These are phyloP conservation scores for Augiades crinisus DNA, from an alignment of 2,888 invertebrate species.

Conservation along the genomic window DNA sequence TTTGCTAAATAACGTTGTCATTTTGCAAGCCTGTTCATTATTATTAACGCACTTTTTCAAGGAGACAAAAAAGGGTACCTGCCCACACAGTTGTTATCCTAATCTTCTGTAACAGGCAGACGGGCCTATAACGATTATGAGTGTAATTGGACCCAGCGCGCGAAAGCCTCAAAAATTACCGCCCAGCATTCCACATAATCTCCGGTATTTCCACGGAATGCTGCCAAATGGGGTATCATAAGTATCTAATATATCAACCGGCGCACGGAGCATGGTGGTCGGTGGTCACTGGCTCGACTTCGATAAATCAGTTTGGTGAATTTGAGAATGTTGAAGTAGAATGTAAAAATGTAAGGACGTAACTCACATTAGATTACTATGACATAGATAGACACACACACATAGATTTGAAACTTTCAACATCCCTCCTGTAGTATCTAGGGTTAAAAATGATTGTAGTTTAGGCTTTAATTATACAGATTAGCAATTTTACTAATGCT, in stretches of 20 bases:
- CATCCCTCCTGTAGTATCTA: no score
- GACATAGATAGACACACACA: no score
- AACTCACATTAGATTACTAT: no score
- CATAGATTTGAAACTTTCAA: no score
- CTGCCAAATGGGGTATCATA: constrained; percentile 15
- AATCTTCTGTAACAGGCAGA: constrained; percentile 13
- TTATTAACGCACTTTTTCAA: not conserved
- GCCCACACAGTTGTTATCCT: constrained; percentile 12
- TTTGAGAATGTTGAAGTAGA: no score
- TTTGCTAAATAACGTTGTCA: not conserved
- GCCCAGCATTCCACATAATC: constrained; percentile 19
- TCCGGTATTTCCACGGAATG: constrained; percentile 13
- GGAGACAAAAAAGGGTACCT: constrained; percentile 12
- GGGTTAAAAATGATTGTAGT: no score
- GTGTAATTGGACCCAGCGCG: constrained; percentile 21
- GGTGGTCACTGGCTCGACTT: not conserved
- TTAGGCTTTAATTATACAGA: no score
- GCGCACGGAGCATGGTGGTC: not conserved
- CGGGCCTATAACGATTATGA: constrained; percentile 20
- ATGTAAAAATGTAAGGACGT: no score
- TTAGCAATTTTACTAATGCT: no score
- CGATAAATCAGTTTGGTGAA: not conserved
- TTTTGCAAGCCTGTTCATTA: not conserved
- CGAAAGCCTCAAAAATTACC: constrained; percentile 30
- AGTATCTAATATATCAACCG: constrained; percentile 19